Conservation (phyloP, 2,888 invertebrate genomes). For the Apotomis betuletana region DNA sequence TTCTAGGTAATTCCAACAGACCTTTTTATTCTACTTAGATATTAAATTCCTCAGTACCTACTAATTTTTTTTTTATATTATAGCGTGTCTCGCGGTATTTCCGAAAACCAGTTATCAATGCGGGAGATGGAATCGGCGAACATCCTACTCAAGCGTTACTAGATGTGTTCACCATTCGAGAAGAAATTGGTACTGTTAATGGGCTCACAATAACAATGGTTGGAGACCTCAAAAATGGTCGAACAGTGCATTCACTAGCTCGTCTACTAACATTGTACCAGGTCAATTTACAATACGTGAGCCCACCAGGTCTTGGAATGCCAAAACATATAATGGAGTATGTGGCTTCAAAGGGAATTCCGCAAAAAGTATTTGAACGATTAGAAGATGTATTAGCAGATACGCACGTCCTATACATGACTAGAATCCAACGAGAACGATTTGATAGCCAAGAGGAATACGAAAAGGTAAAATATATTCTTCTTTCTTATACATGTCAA, state of each 20-base stretch:
- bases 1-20: too few relatives aligned
- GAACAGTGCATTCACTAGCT: conserved; percentile 99
- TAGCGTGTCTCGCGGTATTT: conserved; percentile 92
- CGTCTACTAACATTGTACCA: conserved; percentile 96
- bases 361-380: conserved; percentile 87
- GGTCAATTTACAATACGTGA: conserved; percentile 95
- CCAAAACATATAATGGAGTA: conserved; percentile 93
- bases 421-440: conserved; percentile 97
- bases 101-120: conserved; percentile 97
- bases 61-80: conserved; percentile 45
- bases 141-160: conserved; percentile 99
- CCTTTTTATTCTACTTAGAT: conserved; percentile 16
- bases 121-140: conserved; percentile 98
- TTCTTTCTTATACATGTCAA: too few relatives aligned
- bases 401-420: conserved; percentile 99
- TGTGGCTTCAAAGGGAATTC: conserved; percentile 90
- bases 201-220: conserved; percentile 98
- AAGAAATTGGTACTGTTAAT: conserved; percentile 99
- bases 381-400: conserved; percentile 94
- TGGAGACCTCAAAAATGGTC: conserved; percentile 98
- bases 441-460: conserved; percentile 94
- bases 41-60: background rate
- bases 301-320: conserved; percentile 94
- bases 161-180: conserved; percentile 98
- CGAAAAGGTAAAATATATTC: conserved; percentile 85